Conservation (phyloP, 1,140 invertebrate species). For the Trichonephila clavipes region DNA sequence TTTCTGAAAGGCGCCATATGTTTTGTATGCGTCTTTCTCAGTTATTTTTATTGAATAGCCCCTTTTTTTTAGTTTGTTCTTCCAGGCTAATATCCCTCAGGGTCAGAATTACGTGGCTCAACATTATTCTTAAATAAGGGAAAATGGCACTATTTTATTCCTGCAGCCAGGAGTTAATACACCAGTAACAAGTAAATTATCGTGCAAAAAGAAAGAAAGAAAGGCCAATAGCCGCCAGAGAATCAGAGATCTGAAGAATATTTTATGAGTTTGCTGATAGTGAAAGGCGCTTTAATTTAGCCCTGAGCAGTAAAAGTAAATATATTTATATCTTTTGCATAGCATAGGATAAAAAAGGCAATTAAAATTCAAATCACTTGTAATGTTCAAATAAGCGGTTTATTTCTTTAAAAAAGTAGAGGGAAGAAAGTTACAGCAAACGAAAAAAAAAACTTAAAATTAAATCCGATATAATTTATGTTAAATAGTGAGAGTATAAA, state of each 20-base stretch:
- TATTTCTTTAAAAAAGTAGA: too few species aligned
- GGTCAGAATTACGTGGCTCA: slow-evolving; percentile 16
- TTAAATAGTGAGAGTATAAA: too few species aligned
- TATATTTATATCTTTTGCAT: too few species aligned
- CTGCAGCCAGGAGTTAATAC: slow-evolving; percentile 45
- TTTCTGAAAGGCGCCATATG: slow-evolving; percentile 63
- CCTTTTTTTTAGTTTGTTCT: slow-evolving; percentile 12
- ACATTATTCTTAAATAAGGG: slow-evolving; percentile 52
- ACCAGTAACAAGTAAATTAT: slow-evolving; percentile 47
- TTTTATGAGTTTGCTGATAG: background rate
- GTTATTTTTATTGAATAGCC: slow-evolving; percentile 46
- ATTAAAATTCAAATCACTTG: too few species aligned
- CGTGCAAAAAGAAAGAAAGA: background rate
- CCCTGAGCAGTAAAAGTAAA: too few species aligned
- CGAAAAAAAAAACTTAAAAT: too few species aligned
- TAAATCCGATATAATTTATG: too few species aligned
- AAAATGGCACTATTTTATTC: background rate
- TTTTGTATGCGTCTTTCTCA: slow-evolving; percentile 54
- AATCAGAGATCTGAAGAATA: background rate
- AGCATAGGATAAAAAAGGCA: too few species aligned
- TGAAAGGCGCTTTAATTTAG: background rate
- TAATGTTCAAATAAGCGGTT: too few species aligned
- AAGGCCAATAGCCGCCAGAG: background rate
- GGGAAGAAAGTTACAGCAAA: too few species aligned
- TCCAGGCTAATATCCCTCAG: slow-evolving; percentile 4